Conservation (phyloP, 2,888 invertebrate genomes). For the Ennomos quercinarius region DNA sequence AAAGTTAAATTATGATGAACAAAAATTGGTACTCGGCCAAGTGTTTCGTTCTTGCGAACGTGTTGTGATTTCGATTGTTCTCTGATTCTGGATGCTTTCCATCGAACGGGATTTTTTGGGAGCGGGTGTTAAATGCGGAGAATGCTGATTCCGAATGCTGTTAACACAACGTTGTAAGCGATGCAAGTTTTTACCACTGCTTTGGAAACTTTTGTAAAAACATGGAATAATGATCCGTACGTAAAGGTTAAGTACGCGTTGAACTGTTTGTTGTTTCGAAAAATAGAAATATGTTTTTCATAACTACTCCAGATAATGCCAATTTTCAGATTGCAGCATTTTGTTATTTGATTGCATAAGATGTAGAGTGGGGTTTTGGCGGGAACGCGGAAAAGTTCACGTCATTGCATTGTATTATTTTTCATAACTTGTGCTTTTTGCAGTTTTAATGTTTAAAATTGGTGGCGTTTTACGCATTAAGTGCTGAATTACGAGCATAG, state of each 20-base stretch:
- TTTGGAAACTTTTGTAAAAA: slow-evolving; percentile 23
- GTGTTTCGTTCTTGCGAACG: slow-evolving; percentile 37
- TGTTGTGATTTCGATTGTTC: slow-evolving; percentile 79
- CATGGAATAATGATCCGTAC: no score
- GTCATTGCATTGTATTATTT: no score
- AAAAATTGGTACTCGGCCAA: slow-evolving; percentile 36
- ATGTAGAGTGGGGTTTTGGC: no score
- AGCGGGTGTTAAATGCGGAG: slow-evolving; percentile 64
- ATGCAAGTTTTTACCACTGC: slow-evolving; percentile 41
- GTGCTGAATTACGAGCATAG: no score
- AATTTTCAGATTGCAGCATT: no score
- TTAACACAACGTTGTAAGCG: slow-evolving; percentile 42
- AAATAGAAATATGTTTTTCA: no score
- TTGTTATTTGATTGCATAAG: no score
- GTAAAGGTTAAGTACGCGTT: neutral
- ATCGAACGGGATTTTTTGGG: slow-evolving; percentile 59
- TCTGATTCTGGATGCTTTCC: slow-evolving; percentile 60
- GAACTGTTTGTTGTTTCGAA: neutral
- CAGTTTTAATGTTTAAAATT: no score
- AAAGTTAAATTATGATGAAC: slow-evolving; percentile 35
- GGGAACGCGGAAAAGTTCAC: no score
- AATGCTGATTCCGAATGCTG: slow-evolving; percentile 59
- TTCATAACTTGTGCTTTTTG: no score
- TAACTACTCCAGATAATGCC: no score
- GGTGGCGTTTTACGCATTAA: no score